Base-by-base conservation (phyloP, 64 coral and sea anemone species). In the Actinia equina region DNA sequence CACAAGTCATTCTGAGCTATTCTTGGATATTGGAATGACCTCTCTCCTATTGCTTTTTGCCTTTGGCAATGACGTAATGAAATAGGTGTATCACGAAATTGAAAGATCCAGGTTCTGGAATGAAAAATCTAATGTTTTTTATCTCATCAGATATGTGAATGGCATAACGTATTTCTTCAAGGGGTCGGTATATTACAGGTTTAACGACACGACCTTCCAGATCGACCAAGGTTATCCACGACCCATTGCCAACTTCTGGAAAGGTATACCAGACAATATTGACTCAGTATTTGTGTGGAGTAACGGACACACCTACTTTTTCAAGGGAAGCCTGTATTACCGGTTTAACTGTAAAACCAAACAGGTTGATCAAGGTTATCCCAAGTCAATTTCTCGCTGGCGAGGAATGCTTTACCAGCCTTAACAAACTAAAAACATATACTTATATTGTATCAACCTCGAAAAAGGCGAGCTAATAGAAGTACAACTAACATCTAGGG, bases 91-190 rank as follows among this genome's bases (percentile, higher is more conserved):
- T 57, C 55, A 57, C 7, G 55, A 57, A 57, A 57, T 16, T 12
- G 6, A 54, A 54, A 54, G 12, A 54, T 8, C 6, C 52, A 54
- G 6, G 52, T 54, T 54, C 52, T 12, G 6, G 6, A 54, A 54
- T 54, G 6, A 54, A 12, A 6, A 54, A 54, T 8, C 6, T 54
- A 6, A 16, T 57, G 13, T 1, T 69, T 84, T 54, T 18, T 26
- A 43, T 43, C 69, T 69, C 63, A 84, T 65, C 22, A 94, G 95
- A 80, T 94, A 92, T 65, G 93, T 78, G 16, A 82, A 98, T 52
- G 95, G 92, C 4, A 42, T 89, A 20, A 98, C 95, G 0, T 98
- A 98, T 60, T 98, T 98, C 88, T 98, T 98, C 78, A 94, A 98
- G 53, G 95, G 46, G 23, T 79, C 86, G 6, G 0, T 79, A n/a